These are phyloP conservation scores for Hirudinaria manillensis DNA, from an alignment of 2,888 invertebrate genomes.

Conservation along the genomic window DNA sequence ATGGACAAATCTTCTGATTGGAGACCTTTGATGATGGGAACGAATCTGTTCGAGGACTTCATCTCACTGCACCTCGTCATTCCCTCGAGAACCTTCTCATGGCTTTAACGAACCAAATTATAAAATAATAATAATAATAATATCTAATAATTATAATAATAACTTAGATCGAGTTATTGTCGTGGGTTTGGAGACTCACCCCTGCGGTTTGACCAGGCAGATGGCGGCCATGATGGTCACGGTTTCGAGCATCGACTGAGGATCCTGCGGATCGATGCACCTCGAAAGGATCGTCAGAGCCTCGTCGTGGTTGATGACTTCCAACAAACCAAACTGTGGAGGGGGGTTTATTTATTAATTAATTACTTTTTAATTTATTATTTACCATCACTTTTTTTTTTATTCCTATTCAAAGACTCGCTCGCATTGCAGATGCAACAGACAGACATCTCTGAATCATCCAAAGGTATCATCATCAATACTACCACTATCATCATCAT, in stretches of 20 bases:
- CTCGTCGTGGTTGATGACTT: slow-evolving; percentile 72
- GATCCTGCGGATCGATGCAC: slow-evolving; percentile 75
- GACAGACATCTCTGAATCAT: not conserved
- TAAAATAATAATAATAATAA: not conserved
- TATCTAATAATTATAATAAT: not conserved
- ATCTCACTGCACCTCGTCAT: slow-evolving; percentile 80
- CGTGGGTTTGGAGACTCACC: slow-evolving; percentile 53
- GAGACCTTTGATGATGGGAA: slow-evolving; percentile 75
- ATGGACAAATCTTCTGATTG: slow-evolving; percentile 43
- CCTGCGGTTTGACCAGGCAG: slow-evolving; percentile 78
- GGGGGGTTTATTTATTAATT: not conserved
- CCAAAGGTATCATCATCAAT: not conserved
- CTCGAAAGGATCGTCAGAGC: slow-evolving; percentile 65
- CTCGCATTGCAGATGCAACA: no score
- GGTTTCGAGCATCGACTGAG: slow-evolving; percentile 81
- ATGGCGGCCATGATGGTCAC: slow-evolving; percentile 76
- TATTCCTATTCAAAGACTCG: slow-evolving; percentile 20
- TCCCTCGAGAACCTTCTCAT: slow-evolving; percentile 82
- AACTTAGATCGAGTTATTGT: not conserved
- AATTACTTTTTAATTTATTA: not conserved
- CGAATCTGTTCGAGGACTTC: slow-evolving; percentile 61
- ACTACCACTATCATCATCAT: not conserved
- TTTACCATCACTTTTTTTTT: not conserved
- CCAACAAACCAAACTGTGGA: slow-evolving; percentile 70
- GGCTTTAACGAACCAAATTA: slow-evolving; percentile 52